These are phyloP conservation scores for Tipula vernalis DNA, from an alignment of 2,888 invertebrate species.

Conservation along the genomic window DNA sequence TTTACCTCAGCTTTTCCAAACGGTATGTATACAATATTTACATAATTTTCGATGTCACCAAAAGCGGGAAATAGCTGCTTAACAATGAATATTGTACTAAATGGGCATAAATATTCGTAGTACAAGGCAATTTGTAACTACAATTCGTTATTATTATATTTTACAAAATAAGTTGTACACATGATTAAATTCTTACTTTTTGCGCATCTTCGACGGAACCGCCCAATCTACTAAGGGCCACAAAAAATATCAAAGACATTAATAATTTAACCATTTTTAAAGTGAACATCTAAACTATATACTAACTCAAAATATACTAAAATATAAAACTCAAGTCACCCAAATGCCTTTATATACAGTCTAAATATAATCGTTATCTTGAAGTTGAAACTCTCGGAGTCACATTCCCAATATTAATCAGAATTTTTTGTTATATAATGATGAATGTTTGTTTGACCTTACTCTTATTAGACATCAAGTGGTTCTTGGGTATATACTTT, in stretches of 20 bases:
- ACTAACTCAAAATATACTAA: too few species aligned
- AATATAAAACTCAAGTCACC: not conserved
- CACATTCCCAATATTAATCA: too few species aligned
- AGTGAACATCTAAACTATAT: not conserved
- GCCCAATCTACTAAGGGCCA: not conserved
- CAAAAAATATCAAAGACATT: not conserved
- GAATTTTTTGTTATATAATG: too few species aligned
- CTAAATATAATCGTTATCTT: too few species aligned
- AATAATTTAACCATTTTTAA: not conserved
- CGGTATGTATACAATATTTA: slow-evolving; percentile 44
- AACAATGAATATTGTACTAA: slow-evolving; percentile 43
- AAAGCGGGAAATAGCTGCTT: slow-evolving; percentile 42
- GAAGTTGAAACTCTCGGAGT: too few species aligned
- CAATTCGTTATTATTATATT: not conserved
- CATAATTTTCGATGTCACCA: slow-evolving; percentile 36
- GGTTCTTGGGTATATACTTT: too few species aligned
- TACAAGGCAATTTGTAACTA: slow-evolving; percentile 41
- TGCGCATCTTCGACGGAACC: not conserved
- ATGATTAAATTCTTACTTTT: not conserved
- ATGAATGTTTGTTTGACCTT: too few species aligned
- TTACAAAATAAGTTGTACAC: not conserved
- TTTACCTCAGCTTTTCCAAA: slow-evolving; percentile 52
- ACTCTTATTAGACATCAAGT: too few species aligned
- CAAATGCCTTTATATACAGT: too few species aligned
- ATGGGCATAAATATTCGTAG: slow-evolving; percentile 51